A percentile compares a stretch with the other conserved stretches of the same genome.
These are phyloP conservation scores for Cordilura impudica DNA, from an alignment of 2,888 invertebrate species.

Conservation along the genomic window DNA sequence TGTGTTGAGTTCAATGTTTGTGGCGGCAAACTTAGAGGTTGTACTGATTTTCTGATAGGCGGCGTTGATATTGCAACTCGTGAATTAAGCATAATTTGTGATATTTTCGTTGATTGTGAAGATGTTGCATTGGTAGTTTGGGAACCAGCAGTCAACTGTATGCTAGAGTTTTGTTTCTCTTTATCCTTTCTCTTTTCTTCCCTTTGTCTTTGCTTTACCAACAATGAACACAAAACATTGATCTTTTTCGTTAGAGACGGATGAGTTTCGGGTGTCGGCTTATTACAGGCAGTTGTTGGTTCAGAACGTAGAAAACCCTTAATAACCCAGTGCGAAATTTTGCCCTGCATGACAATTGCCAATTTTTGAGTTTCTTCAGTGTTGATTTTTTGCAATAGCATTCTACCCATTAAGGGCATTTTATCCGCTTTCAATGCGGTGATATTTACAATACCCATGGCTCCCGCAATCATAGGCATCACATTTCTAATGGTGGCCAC, in stretches of 20 bases:
- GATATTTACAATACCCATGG: slow-evolving; percentile 73
- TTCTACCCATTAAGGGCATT: slow-evolving; percentile 71
- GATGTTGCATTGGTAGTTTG: slow-evolving; percentile 2
- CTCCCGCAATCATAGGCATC: slow-evolving; percentile 74
- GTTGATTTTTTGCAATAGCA: slow-evolving; percentile 69
- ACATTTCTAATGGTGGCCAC: slow-evolving; percentile 73
- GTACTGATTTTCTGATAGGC: too few species aligned
- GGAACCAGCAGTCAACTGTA: background rate
- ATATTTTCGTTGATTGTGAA: slow-evolving; percentile 18
- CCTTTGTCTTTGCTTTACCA: slow-evolving; percentile 73
- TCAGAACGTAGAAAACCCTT: slow-evolving; percentile 73
- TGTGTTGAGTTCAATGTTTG: background rate
- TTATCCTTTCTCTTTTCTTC: slow-evolving; percentile 66
- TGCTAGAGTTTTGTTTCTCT: background rate
- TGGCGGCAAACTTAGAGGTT: too few species aligned
- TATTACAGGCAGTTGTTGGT: slow-evolving; percentile 71
- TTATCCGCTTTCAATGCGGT: slow-evolving; percentile 65
- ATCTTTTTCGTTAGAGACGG: slow-evolving; percentile 76
- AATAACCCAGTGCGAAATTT: slow-evolving; percentile 71
- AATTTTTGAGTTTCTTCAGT: slow-evolving; percentile 68
- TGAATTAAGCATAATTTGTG: slow-evolving; percentile 47
- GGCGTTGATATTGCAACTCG: slow-evolving; percentile 11
- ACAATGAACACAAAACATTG: slow-evolving; percentile 72
- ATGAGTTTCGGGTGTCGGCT: slow-evolving; percentile 75
- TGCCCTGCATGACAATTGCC: slow-evolving; percentile 75